Percentiles rank a stretch among this genome's conserved stretches.
phyloP scores from a whole-genome alignment of 2,797 vertebrate species.

The Chelonia mydas region DNA sequence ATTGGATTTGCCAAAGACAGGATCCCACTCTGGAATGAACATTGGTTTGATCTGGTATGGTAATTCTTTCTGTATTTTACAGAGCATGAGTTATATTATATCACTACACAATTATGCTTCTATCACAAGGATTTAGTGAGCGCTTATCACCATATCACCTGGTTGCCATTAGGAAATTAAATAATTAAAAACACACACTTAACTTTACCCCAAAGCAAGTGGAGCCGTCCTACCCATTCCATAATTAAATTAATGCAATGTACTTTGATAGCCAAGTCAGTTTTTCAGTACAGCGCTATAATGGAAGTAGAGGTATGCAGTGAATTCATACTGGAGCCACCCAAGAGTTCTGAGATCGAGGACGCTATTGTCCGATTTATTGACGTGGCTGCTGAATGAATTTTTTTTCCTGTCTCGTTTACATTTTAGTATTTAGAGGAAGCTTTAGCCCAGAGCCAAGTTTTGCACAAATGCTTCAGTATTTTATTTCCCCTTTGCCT shows the following conservation, averaged over 20 bases:
- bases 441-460: neutral
- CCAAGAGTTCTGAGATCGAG: neutral
- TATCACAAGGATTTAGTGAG: neutral
- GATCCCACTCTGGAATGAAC: neutral
- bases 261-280: neutral
- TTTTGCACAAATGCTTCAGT: neutral
- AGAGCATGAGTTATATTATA: neutral
- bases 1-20: neutral
- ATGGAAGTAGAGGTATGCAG: neutral
- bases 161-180: neutral
- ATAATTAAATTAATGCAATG: neutral
- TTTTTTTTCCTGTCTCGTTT: neutral
- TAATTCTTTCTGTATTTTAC: neutral
- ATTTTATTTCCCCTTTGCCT: neutral
- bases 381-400: neutral
- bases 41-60: neutral
- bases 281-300: neutral
- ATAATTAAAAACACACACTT: accelerated
- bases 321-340: neutral
- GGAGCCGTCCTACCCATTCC: neutral
- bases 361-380: neutral
- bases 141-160: neutral
- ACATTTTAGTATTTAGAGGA: neutral
- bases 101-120: neutral
- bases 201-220: neutral